Base-by-base conservation (phyloP, 1,140 invertebrate species). In the Eriosoma lanigerum region DNA sequence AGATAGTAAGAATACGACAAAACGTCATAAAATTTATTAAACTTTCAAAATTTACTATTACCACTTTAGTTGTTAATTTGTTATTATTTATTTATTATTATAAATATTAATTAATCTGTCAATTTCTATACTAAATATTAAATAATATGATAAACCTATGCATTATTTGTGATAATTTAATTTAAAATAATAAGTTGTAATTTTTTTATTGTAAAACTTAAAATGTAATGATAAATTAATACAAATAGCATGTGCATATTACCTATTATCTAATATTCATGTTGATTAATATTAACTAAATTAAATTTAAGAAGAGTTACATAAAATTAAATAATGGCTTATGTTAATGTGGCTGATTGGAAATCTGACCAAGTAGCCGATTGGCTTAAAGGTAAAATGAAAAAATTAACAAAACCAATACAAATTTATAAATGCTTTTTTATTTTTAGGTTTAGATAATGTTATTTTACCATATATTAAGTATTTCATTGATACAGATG, bases 311-410 rank as follows among this genome's bases (percentile, higher is more conserved):
- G 13, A 29, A 29, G 29, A 29, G 17, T 62, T 19, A 26, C 3
- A 62, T 72, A 29, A 19, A 38, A 38, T 38, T 75, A 12, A 24
- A 81, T 29, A 26, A 94, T 93, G 93, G 92, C 92, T 85, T 94
- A 93, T 87, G 91, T 96, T 84, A 95, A 96, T 87, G 92, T 96
- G 83, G 92, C 91, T 81, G 94, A 96, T 88, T 97, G 95, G 95
- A 92, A 92, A 82, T 91, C 93, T n/a, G 93, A 95, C 84, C 93
- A 96, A 89, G 94, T 96, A 80, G 94, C 92, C 82, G 94, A 96
- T 85, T 97, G 95, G 95, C 87, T 96, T 81, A 92, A 93, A 92
- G 95, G 95, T 92, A 88, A 84, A 81, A 82, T 58, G 19, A 60
- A 24, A 48, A 12, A 81, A 1, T 38, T 46, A 48, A 24, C 5